phyloP scores from a whole-genome alignment of 2,113 vertebrate species.

The Poecile atricapillus region DNA sequence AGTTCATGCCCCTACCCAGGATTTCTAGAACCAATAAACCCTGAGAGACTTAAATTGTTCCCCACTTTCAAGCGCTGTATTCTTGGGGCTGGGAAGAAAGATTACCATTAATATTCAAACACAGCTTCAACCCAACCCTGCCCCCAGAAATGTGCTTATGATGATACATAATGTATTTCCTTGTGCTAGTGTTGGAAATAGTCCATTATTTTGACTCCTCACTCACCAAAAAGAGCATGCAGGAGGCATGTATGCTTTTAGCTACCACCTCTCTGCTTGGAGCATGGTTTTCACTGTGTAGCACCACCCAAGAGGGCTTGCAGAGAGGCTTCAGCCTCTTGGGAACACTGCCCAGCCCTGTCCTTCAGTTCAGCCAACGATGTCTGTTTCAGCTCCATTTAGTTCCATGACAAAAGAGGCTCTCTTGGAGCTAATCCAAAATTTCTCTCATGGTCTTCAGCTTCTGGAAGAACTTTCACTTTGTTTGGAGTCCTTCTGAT shows the following conservation, averaged over 20 bases:
- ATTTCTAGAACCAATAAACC: neutral
- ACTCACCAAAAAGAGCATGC: neutral
- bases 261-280: neutral
- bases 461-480: neutral
- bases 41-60: neutral
- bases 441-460: neutral
- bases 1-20: neutral
- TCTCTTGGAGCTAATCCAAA: neutral
- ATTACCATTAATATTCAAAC: neutral
- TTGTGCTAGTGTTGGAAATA: neutral
- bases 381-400: neutral
- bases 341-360: neutral
- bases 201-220: neutral
- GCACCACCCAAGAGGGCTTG: neutral
- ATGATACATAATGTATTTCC: neutral
- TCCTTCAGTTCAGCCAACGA: accelerated
- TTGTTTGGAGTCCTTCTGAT: neutral
- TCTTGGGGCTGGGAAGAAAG: neutral
- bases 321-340: neutral
- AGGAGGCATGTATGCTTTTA: neutral
- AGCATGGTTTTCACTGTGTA: neutral
- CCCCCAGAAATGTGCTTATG: neutral
- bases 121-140: neutral
- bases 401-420: neutral
- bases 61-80: neutral